These are phyloP conservation scores for Coreius guichenoti DNA, from an alignment of 2,797 vertebrate genomes.

Conservation along the genomic window DNA sequence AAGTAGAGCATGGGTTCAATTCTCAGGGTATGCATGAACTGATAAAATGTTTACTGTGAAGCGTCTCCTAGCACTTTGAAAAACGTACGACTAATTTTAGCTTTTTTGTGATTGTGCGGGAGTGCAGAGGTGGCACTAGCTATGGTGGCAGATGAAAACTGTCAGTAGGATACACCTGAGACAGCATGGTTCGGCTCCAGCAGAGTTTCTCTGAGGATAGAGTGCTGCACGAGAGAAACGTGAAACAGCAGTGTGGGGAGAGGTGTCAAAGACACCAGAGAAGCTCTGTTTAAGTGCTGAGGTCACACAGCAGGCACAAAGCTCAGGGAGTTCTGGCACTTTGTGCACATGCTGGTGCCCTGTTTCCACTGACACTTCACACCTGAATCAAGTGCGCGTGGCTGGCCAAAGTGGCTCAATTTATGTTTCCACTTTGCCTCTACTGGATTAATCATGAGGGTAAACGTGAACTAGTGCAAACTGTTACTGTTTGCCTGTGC, in stretches of 20 bases:
- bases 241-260: slow-evolving; percentile 53
- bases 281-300: slow-evolving; percentile 40
- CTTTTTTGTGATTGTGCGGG: background rate
- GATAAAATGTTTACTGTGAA: background rate
- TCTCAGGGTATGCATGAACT: background rate
- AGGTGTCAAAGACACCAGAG: slow-evolving; percentile 44
- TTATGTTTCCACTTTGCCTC: slow-evolving; percentile 33
- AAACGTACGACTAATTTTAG: background rate
- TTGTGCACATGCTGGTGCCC: slow-evolving; percentile 2
- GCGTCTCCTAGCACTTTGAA: background rate
- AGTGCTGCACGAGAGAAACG: slow-evolving; percentile 45
- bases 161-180: slow-evolving; percentile 42
- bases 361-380: slow-evolving; percentile 46
- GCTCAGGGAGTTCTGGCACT: slow-evolving; percentile 33
- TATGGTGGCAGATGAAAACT: slow-evolving; percentile 29
- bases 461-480: background rate
- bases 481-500: background rate
- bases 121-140: background rate
- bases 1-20: background rate
- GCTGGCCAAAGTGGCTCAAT: slow-evolving; percentile 10
- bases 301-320: slow-evolving; percentile 4
- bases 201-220: slow-evolving; percentile 54
- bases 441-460: background rate
- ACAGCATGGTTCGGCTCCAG: slow-evolving; percentile 24
- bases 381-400: background rate